Evolutionary conservation across 1,140 invertebrate genomes (phyloP), one percentile per base, ranked within the genome.

Genomic region (Drosophila seguyi): DNA sequence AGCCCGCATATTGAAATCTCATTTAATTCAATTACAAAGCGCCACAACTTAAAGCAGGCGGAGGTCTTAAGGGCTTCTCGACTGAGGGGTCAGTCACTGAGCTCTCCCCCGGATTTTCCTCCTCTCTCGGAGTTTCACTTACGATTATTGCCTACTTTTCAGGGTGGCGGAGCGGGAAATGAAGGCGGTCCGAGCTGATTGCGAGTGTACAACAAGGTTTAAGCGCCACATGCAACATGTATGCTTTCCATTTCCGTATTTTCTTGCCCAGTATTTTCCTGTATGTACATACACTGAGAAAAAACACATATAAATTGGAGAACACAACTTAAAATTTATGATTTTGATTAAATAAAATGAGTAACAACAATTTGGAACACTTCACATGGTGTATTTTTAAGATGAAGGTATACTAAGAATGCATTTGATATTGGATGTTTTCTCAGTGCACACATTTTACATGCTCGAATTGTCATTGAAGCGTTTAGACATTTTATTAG

Each of bases 391-490:
- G 10, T 11, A 25, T n/a, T 10, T 22, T 1, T 8, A 6, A 11
- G 7, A 38, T 22, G 10, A 18, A 13, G 2, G 13, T 5, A 22
- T 5, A 6, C 7, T 22, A 1, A 11, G 8, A 25, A 25, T 38
- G 11, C 11, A 22, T 55, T 1, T 25, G 3, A 6, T 18, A 13
- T n/a, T 22, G 1, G 2, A 0, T 5, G 0, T 53, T 55, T 53
- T 27, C 10, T 38, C 48, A 25, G 22, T 65, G 45, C 48, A 38
- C 57, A 44, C 72, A 61, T 82, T 88, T 88, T 88, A 88, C 85
- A 88, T 88, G 85, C 85, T 88, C 85, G 85, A 85, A 88, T 88
- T 88, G 85, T 88, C 85, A 88, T 88, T 88, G 85, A 88, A 88
- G 85, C 85, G 85, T 90, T 88, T 88, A 88, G 85, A 83, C 85